These are phyloP conservation scores for Macropodus opercularis DNA, from an alignment of 2,797 vertebrate species.

Conservation along the genomic window DNA sequence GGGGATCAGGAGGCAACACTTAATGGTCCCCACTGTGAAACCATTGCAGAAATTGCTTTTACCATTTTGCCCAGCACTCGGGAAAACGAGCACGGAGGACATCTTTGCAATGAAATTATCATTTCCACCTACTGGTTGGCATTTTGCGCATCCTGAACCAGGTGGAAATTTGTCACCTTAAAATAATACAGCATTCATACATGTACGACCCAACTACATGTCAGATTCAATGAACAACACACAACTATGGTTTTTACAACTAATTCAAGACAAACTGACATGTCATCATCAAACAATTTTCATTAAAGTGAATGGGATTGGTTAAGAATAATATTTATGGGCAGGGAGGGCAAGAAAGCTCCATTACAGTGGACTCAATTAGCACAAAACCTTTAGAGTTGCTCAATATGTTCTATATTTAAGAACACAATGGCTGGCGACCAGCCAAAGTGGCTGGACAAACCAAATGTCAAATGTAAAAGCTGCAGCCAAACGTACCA, in stretches of 20 bases:
- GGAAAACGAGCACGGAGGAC: slow-evolving; percentile 28
- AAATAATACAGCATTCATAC: background rate
- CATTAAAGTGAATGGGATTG: background rate
- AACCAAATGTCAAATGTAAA: slow-evolving; percentile 25
- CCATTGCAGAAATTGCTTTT: slow-evolving; percentile 58
- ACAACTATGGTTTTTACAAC: too few relatives aligned
- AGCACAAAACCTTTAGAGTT: background rate
- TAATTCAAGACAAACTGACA: slow-evolving; percentile 1
- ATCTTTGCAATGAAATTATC: slow-evolving; percentile 26
- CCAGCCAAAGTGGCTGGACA: slow-evolving; percentile 4
- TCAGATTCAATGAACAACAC: too few relatives aligned
- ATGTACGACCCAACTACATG: background rate
- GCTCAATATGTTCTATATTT: slow-evolving; percentile 19
- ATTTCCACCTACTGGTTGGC: slow-evolving; percentile 23
- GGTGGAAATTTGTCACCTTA: background rate
- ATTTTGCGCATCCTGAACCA: slow-evolving; percentile 14
- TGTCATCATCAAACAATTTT: background rate
- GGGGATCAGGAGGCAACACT: slow-evolving; percentile 37
- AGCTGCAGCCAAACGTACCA: slow-evolving; percentile 33
- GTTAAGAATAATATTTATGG: slow-evolving; percentile 10
- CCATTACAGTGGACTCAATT: slow-evolving; percentile 3
- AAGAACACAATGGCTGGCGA: slow-evolving; percentile 12
- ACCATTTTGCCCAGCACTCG: slow-evolving; percentile 38
- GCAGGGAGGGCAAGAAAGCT: background rate
- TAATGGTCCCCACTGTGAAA: slow-evolving; percentile 36